Evolutionary conservation across 2,797 vertebrate genomes (phyloP).

Genomic region (Dryobates pubescens): DNA sequence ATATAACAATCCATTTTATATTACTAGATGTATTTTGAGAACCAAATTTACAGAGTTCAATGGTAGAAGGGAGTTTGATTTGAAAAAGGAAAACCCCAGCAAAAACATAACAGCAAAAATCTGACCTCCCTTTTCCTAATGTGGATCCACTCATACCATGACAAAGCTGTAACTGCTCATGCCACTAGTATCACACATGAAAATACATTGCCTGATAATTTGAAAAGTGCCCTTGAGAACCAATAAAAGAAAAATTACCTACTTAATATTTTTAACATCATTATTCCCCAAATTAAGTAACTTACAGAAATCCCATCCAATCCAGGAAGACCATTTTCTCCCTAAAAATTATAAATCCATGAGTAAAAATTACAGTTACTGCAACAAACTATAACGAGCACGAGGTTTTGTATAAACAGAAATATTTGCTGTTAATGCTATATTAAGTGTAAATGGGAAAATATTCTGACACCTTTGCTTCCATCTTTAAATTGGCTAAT

Average conservation of each 20-base stretch:
- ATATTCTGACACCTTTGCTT: neutral
- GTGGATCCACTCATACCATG: neutral
- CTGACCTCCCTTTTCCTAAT: neutral
- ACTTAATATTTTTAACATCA: neutral
- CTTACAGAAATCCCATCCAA: slow-evolving; percentile 84
- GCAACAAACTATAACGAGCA: neutral
- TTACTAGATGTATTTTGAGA: neutral
- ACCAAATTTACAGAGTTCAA: neutral
- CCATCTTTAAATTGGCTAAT: neutral
- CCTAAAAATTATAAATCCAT: slow-evolving; percentile 71
- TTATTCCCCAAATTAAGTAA: slow-evolving; percentile 1
- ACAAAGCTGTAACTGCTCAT: neutral
- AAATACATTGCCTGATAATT: neutral
- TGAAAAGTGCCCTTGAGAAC: neutral
- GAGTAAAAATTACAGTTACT: neutral
- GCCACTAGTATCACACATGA: neutral
- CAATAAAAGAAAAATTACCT: neutral
- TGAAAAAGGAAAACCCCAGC: neutral
- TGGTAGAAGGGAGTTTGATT: neutral
- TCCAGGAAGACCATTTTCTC: slow-evolving; percentile 81
- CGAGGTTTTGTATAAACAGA: neutral
- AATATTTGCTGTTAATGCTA: neutral
- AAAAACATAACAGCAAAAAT: neutral
- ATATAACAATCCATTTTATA: neutral
- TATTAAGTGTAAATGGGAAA: neutral